These are phyloP conservation scores for Coleophora flavipennella DNA, from an alignment of 2,888 invertebrate species.

Conservation along the genomic window DNA sequence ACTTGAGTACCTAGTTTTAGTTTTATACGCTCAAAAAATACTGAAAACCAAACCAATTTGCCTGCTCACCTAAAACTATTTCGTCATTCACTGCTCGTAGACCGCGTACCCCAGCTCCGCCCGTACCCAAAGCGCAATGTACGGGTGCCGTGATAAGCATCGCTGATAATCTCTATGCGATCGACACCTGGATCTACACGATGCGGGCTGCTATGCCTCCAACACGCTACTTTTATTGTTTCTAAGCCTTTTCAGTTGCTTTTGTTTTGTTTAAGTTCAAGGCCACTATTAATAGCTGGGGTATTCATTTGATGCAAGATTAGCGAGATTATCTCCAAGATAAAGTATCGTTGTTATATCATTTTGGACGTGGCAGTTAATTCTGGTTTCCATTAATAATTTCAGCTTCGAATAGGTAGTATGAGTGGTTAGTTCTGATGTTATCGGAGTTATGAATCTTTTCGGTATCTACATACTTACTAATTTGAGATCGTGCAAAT, in stretches of 20 bases:
- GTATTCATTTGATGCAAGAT: constrained; percentile 10
- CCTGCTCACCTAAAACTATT: constrained; percentile 6
- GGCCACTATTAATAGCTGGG: constrained; percentile 17
- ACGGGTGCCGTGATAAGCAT: constrained; percentile 61
- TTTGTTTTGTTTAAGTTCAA: constrained; percentile 21
- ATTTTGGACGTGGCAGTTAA: too few species aligned
- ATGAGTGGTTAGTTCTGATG: too few species aligned
- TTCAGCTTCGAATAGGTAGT: too few species aligned
- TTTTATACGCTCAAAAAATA: neutral
- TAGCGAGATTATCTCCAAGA: too few species aligned
- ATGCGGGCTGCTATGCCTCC: constrained; percentile 49
- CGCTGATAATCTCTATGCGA: constrained; percentile 49
- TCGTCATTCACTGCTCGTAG: constrained; percentile 17
- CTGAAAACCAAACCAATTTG: neutral
- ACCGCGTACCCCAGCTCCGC: constrained; percentile 32
- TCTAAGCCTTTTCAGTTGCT: constrained; percentile 7
- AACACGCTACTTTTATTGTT: constrained; percentile 13
- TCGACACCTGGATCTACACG: constrained; percentile 58
- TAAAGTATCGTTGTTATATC: too few species aligned
- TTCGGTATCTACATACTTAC: too few species aligned
- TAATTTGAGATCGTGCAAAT: too few species aligned
- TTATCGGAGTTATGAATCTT: too few species aligned
- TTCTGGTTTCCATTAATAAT: too few species aligned
- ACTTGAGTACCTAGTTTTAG: too few species aligned
- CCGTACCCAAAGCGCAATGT: constrained; percentile 32